These are phyloP conservation scores for Pseudonaja textilis DNA, from an alignment of 2,113 vertebrate species.

Conservation along the genomic window DNA sequence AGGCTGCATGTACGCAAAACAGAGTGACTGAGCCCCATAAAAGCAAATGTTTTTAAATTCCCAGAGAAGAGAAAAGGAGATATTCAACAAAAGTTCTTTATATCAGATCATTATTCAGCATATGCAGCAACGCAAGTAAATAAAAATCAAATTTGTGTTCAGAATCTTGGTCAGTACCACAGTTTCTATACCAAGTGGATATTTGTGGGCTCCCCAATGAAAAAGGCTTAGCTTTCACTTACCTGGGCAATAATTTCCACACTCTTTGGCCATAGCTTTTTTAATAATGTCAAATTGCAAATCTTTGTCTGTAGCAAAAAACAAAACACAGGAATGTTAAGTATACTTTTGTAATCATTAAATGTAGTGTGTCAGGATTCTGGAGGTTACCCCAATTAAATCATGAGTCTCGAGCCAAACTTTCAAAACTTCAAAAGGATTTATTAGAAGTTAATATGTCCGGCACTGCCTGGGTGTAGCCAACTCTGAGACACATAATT, in stretches of 20 bases:
- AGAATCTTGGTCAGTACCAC: not conserved
- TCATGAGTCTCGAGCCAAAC: no score
- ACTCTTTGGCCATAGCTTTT: conserved; percentile 77
- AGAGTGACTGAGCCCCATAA: not conserved
- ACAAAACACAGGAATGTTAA: conserved; percentile 3
- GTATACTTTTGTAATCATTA: not conserved
- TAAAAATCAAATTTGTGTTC: not conserved
- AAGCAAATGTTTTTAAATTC: not conserved
- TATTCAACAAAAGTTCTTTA: not conserved
- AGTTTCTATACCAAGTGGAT: not conserved
- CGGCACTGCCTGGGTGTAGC: no score
- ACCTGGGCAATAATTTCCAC: conserved; percentile 78
- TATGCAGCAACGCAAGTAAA: not conserved
- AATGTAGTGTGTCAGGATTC: not conserved
- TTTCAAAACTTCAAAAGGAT: no score
- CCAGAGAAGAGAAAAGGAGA: not conserved
- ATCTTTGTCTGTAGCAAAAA: conserved; percentile 75
- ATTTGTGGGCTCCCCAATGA: not conserved
- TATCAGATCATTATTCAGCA: not conserved
- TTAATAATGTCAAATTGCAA: conserved; percentile 84
- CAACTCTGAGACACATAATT: no score
- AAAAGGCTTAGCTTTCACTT: conserved; percentile 1
- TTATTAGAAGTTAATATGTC: no score
- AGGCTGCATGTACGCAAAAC: not conserved
- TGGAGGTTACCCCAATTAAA: no score